Conservation (phyloP, 1,140 invertebrate species). For the Ladona fulva region DNA sequence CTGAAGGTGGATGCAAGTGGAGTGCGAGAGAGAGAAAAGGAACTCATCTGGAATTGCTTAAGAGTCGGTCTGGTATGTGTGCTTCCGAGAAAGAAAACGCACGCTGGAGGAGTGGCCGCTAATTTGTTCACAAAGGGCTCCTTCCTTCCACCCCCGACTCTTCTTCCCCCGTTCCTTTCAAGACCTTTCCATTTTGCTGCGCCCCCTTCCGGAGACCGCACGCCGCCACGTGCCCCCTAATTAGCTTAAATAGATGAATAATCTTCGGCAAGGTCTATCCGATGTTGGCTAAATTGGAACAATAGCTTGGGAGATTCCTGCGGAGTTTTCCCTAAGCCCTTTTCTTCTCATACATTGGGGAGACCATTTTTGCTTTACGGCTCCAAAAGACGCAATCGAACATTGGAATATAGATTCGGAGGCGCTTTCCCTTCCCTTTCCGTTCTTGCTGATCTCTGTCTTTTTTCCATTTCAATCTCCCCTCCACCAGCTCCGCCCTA, state of each 20-base stretch:
- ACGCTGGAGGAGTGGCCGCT: not conserved
- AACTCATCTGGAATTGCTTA: not conserved
- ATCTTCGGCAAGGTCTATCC: not conserved
- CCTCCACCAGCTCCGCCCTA: too few species aligned
- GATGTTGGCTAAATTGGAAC: not conserved
- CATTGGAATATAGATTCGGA: too few species aligned
- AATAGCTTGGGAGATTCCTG: not conserved
- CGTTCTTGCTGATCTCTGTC: too few species aligned
- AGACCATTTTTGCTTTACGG: too few species aligned
- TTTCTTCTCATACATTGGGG: too few species aligned
- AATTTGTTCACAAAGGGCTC: constrained; percentile 2
- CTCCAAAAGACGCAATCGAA: too few species aligned
- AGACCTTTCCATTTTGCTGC: not conserved
- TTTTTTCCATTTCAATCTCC: too few species aligned
- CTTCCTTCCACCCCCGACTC: not conserved
- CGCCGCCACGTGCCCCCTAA: not conserved
- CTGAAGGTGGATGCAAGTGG: not conserved
- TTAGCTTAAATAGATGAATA: constrained; percentile 4
- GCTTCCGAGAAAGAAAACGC: not conserved
- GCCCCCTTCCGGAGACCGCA: not conserved
- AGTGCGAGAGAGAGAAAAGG: not conserved
- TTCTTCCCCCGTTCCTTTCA: not conserved
- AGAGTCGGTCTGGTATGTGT: not conserved
- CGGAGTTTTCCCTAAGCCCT: too few species aligned
- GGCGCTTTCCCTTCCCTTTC: too few species aligned